Conservation (phyloP, 1,140 invertebrate species). For the Caerostris extrusa region DNA sequence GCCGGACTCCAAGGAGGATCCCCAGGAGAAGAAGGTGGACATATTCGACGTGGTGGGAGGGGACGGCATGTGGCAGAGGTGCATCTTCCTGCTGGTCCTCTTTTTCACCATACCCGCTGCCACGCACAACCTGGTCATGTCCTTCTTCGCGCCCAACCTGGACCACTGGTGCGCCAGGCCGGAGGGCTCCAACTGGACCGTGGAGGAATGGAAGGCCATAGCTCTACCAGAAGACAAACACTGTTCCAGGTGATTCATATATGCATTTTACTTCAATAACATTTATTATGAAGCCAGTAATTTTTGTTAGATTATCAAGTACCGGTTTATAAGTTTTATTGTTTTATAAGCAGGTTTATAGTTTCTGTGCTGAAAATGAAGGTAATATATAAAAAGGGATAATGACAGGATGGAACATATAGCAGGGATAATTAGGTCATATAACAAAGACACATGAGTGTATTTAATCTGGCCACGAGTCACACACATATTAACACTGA, state of each 20-base stretch:
- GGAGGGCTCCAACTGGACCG: constrained; percentile 18
- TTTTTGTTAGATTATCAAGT: no score
- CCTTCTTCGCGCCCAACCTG: constrained; percentile 69
- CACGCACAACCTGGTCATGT: constrained; percentile 67
- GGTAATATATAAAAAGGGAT: no score
- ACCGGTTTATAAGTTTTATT: no score
- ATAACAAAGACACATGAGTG: no score
- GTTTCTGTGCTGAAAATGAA: no score
- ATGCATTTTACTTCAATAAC: no score
- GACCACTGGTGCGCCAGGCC: constrained; percentile 70
- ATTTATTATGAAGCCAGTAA: no score
- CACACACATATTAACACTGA: no score
- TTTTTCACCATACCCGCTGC: constrained; percentile 51
- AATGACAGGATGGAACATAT: no score
- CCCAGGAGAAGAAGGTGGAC: background rate
- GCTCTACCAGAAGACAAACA: constrained; percentile 4
- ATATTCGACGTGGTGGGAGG: constrained; percentile 59
- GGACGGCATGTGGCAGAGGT: constrained; percentile 50
- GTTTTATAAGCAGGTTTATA: no score
- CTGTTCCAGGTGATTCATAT: constrained; percentile 38
- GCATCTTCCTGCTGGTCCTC: constrained; percentile 51
- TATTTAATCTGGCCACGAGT: no score
- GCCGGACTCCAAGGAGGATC: background rate
- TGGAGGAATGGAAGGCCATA: constrained; percentile 48
- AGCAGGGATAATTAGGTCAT: no score